These are phyloP conservation scores for Tangara arthus DNA, from an alignment of 2,797 vertebrate genomes.

Conservation along the genomic window DNA sequence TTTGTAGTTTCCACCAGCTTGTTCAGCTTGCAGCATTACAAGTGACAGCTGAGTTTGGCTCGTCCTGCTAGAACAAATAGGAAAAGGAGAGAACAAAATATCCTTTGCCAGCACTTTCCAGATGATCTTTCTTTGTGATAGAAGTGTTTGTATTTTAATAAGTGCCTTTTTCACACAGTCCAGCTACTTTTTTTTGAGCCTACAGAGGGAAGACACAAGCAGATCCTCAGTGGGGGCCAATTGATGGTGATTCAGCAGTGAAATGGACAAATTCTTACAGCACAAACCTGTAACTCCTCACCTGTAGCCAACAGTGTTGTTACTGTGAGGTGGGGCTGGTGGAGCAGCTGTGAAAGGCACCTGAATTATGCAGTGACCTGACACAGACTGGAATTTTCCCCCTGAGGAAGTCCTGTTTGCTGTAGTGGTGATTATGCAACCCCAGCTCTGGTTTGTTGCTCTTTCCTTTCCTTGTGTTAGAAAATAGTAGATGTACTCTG, in stretches of 20 bases:
- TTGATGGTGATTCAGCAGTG: not conserved
- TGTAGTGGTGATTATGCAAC: not conserved
- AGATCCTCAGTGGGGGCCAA: not conserved
- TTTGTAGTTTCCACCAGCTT: not conserved
- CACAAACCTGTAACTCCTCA: not conserved
- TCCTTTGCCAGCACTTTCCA: constrained; percentile 4
- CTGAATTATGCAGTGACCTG: not conserved
- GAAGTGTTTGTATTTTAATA: not conserved
- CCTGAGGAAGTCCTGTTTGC: not conserved
- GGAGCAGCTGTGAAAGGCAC: not conserved
- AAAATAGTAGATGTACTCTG: not conserved
- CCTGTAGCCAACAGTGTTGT: not conserved
- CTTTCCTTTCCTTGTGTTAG: not conserved
- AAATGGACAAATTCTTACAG: not conserved
- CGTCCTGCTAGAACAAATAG: constrained; percentile 16
- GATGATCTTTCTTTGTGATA: constrained; percentile 1
- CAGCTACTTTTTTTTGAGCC: not conserved
- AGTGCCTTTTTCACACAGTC: not conserved
- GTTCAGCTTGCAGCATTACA: constrained; percentile 6
- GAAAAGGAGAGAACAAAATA: not conserved
- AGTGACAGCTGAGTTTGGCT: constrained; percentile 35
- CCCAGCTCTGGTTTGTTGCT: not conserved
- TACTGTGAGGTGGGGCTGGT: not conserved
- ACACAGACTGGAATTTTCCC: not conserved
- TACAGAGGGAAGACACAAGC: not conserved